These are phyloP conservation scores for Aphelocoma californica DNA, from an alignment of 2,797 vertebrate species.

Conservation along the genomic window DNA sequence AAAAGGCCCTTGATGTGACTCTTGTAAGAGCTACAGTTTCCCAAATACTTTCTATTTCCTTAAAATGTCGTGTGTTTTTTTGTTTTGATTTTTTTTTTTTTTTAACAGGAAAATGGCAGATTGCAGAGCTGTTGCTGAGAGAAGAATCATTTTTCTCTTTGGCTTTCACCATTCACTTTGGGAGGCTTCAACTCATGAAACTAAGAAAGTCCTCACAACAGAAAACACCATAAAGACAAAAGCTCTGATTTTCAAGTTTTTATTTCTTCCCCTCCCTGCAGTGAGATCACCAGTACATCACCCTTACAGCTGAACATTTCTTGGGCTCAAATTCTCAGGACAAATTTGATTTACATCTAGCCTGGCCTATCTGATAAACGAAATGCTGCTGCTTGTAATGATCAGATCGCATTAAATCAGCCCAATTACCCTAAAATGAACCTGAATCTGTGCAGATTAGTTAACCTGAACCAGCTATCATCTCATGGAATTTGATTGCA, in stretches of 20 bases:
- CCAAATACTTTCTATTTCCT: not conserved
- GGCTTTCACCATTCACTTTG: not conserved
- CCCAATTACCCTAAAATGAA: not conserved
- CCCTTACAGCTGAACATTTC: not conserved
- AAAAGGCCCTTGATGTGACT: not conserved
- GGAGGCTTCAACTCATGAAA: not conserved
- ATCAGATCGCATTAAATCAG: not conserved
- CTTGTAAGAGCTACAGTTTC: not conserved
- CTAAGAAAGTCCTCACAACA: not conserved
- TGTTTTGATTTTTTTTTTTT: not conserved
- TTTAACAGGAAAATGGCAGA: not conserved
- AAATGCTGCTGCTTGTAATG: not conserved
- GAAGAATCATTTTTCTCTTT: not conserved
- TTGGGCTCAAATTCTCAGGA: not conserved
- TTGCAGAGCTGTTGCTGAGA: not conserved
- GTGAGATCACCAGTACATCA: not conserved
- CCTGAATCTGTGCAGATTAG: not conserved
- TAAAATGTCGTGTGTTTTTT: not conserved
- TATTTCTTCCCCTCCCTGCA: not conserved
- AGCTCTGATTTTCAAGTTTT: not conserved
- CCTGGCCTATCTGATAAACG: not conserved
- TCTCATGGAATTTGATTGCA: fast-evolving
- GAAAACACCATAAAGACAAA: not conserved
- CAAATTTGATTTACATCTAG: not conserved
- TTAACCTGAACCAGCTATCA: not conserved